Evolutionary conservation across 2,888 invertebrate genomes (phyloP), one percentile per base, ranked within the genome.

Genomic region (Ormyrus labotus): DNA sequence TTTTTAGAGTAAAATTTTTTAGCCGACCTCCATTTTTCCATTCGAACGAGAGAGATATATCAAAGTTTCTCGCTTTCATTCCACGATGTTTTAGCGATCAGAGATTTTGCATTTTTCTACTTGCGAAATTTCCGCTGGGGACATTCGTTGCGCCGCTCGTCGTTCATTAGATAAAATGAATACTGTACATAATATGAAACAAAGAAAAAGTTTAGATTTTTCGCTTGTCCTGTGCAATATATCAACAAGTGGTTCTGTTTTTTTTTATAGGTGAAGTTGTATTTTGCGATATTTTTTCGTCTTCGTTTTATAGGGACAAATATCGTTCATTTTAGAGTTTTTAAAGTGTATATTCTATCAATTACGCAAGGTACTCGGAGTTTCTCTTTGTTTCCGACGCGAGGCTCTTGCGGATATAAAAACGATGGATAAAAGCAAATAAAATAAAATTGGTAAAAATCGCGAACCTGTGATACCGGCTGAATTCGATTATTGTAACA

Each of bases 381-480:
- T 48, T 55, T 45, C 13, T 69, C 51, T 57, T 11, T 13, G 50
- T 60, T 67, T 79, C 8, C 19, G 53, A 47, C 6, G 50, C 51
- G n/a, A 65, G 45, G 47, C 64, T 70, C 72, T 72, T 71, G 47
- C 47, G 72, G 57, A 69, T 58, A 13, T 13, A 13, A 58, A 58
- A 65, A 53, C 50, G 53, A 55, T 60, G 34, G 34, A 19, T 13
- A 45, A 48, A 58, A 78, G 4, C 71, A 58, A 8, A 34, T 51
- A 50, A 13, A 67, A 34, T 10, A 73, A 73, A 68, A 65, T 65
- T 81, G 81, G 63, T 71, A 47, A 82, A 80, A 63, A 77, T 80
- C 57, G 73, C 77, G 9, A 77, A 69, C 73, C 82, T 80, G 82
- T 82, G 80, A 82, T 82, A 82, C 69, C 64, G 68, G 72, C 72